phyloP scores from a whole-genome alignment of 1,140 invertebrate species.

The Xylocopa sonorina region DNA sequence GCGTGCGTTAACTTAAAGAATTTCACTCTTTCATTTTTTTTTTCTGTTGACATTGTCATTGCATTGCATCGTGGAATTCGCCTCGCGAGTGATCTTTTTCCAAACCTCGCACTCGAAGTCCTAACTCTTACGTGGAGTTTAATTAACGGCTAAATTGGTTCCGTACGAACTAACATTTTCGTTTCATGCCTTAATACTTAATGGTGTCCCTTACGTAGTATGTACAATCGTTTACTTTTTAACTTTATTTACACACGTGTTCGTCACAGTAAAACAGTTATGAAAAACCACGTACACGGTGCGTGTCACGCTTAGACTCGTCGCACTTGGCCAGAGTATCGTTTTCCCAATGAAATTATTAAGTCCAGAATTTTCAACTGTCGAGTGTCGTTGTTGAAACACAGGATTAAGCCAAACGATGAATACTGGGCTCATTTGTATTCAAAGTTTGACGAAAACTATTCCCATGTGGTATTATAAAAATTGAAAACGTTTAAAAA shows the following conservation, averaged over 20 bases:
- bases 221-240: conserved; percentile 46
- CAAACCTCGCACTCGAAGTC: neutral
- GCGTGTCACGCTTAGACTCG: neutral
- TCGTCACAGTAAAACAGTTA: conserved; percentile 1
- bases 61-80: conserved; percentile 52
- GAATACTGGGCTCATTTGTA: conserved; percentile 59
- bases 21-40: neutral
- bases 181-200: conserved; percentile 39
- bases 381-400: neutral
- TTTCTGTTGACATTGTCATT: conserved; percentile 49
- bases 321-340: neutral
- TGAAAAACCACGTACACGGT: neutral
- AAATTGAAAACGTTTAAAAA: conserved; percentile 10
- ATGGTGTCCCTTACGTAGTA: conserved; percentile 10
- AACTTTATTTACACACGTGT: conserved; percentile 46
- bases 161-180: conserved; percentile 42
- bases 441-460: conserved; percentile 18
- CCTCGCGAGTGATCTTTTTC: conserved; percentile 5
- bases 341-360: conserved; percentile 20
- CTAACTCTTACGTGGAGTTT: conserved; percentile 12
- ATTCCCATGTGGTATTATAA: neutral
- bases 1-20: conserved; percentile 3
- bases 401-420: conserved; percentile 1
- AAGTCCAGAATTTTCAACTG: neutral
- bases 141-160: conserved; percentile 54